phyloP scores from a whole-genome alignment of 2,888 invertebrate species.

The Hoplodrina ambigua region DNA sequence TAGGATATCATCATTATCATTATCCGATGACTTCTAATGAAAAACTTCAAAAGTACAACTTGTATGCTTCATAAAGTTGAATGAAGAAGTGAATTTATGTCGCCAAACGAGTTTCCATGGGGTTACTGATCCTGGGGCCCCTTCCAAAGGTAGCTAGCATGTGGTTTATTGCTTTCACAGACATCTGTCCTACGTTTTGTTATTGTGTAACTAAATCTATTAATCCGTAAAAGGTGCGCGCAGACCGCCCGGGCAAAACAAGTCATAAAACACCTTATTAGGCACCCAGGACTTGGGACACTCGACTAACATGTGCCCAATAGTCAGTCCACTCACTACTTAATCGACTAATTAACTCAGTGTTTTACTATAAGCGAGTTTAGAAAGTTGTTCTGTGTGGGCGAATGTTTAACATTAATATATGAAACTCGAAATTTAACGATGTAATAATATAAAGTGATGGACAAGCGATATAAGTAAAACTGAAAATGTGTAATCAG shows the following conservation, averaged over 20 bases:
- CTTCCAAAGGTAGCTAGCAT: slow-evolving; percentile 46
- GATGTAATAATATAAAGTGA: slow-evolving; percentile 58
- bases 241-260: slow-evolving; percentile 44
- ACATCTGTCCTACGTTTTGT: slow-evolving; percentile 61
- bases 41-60: slow-evolving; percentile 23
- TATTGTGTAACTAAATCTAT: slow-evolving; percentile 64
- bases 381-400: slow-evolving; percentile 67
- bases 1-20: slow-evolving; percentile 37
- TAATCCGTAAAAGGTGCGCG: slow-evolving; percentile 49
- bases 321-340: slow-evolving; percentile 49
- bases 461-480: slow-evolving; percentile 49
- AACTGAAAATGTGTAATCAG: slow-evolving; percentile 26
- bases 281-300: slow-evolving; percentile 35
- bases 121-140: slow-evolving; percentile 51
- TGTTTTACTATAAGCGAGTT: slow-evolving; percentile 60
- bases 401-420: slow-evolving; percentile 56
- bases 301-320: slow-evolving; percentile 55
- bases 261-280: slow-evolving; percentile 63
- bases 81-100: slow-evolving; percentile 55
- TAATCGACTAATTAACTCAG: slow-evolving; percentile 65
- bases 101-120: slow-evolving; percentile 49
- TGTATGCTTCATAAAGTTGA: slow-evolving; percentile 40
- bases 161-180: slow-evolving; percentile 59
- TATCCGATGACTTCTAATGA: slow-evolving; percentile 20
- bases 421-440: slow-evolving; percentile 62